Base-by-base conservation (phyloP, 2,888 invertebrate species). In the Agrotis segetum region DNA sequence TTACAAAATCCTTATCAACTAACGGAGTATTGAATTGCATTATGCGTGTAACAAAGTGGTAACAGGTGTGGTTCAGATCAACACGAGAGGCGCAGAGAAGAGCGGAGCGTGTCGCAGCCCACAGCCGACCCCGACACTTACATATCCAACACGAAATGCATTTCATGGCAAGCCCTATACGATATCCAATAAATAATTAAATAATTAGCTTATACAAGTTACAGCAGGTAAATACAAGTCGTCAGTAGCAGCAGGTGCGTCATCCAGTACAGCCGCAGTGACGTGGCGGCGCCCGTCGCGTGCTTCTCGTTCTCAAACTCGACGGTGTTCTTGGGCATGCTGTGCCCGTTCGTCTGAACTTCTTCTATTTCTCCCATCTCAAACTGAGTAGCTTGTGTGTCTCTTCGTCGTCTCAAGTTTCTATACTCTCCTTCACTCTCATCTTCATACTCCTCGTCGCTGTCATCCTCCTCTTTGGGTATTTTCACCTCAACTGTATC, bases 21-120 rank as follows among this genome's bases (percentile, higher is more conserved):
- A 94, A 88, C 85, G 92, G 94, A 96, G 95, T 95, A 95, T 94
- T 94, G 92, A 94, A 93, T 93, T 93, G 92, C 93, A 91, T 91
- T 87, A 90, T 87, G 89, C 88, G 87, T 87, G 87, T 86, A 86
- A 74, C 67, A 78, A 87, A 91, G 89, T 94, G 95, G 94, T 94
- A 94, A 94, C 94, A 92, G 88, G 83, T 88, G 91, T 88, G 85
- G 82, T 82, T 85, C 72, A 85, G 83, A 83, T 80, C 73, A 67
- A 58, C 64, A 76, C 71, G 63, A 82, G 74, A 71, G 68, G 71
- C 64, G 63, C 59, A 71, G 49, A 71, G 58, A 64, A 80, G 65
- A 71, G 72, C 71, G 50, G 77, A 81, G 71, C 73, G 67, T 64
- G 89, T 88, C 89, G 85, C 90, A 88, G 88, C 88, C 79, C 89